Evolutionary conservation across 2,113 vertebrate genomes (phyloP).

Genomic region (Notothenia coriiceps): DNA sequence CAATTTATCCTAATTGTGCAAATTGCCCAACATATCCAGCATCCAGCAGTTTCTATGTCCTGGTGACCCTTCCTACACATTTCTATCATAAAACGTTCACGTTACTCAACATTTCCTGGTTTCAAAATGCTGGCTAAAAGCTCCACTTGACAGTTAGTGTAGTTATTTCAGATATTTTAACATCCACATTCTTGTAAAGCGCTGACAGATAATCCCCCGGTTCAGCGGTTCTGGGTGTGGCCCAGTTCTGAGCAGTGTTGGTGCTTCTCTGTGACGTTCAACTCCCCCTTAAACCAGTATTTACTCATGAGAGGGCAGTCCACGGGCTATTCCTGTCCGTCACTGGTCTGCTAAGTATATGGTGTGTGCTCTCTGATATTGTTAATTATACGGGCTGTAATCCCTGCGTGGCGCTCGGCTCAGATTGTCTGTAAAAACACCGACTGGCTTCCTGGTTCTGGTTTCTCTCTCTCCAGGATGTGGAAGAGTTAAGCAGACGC

Average conservation of each 20-base stretch:
- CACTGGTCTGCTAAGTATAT: slow-evolving; percentile 79
- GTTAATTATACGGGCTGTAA: slow-evolving; percentile 76
- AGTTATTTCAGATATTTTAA: too few species aligned
- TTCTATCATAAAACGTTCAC: too few species aligned
- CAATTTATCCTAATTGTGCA: too few species aligned
- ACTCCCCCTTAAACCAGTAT: slow-evolving; percentile 75
- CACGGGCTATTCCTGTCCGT: slow-evolving; percentile 78
- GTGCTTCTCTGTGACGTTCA: slow-evolving; percentile 63
- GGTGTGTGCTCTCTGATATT: slow-evolving; percentile 66
- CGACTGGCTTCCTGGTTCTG: slow-evolving; percentile 23
- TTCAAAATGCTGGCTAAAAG: too few species aligned
- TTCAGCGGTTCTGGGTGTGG: slow-evolving; percentile 63
- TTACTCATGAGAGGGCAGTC: slow-evolving; percentile 78
- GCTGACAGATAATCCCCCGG: slow-evolving; percentile 10
- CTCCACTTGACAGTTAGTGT: not conserved
- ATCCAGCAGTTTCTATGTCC: too few species aligned
- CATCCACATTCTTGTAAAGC: not conserved
- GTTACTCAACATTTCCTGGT: too few species aligned
- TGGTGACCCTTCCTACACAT: too few species aligned
- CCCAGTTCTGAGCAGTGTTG: slow-evolving; percentile 34
- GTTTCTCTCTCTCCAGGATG: slow-evolving; percentile 25
- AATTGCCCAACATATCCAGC: too few species aligned
- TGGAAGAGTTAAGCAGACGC: not conserved
- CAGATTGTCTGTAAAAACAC: slow-evolving; percentile 48
- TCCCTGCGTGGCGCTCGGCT: slow-evolving; percentile 17